Percentiles rank a stretch among this genome's conserved stretches.
These are phyloP conservation scores for Orientallactaga sibirica DNA, from an alignment of 2,797 vertebrate species.

Conservation along the genomic window DNA sequence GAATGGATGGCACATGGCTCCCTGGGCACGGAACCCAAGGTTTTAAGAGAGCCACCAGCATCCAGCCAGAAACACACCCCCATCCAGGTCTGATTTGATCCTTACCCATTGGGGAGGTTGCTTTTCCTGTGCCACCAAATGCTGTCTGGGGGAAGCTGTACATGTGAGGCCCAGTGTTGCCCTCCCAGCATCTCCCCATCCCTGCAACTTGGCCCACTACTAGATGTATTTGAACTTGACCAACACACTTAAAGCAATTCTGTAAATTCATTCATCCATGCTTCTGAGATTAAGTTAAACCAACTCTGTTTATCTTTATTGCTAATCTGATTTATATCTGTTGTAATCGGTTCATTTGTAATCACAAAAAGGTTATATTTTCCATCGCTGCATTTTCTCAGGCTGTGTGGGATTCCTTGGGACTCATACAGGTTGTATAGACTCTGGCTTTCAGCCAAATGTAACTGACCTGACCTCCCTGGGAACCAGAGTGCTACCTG, in stretches of 20 bases:
- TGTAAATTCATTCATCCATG: slow-evolving; percentile 76
- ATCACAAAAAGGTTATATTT: slow-evolving; percentile 75
- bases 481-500: not conserved
- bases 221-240: slow-evolving; percentile 28
- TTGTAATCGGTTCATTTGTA: slow-evolving; percentile 75
- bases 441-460: not conserved
- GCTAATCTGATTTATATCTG: slow-evolving; percentile 82
- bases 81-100: not conserved
- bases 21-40: not conserved
- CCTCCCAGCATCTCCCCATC: not conserved
- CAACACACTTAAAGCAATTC: slow-evolving; percentile 68
- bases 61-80: not conserved
- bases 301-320: slow-evolving; percentile 83
- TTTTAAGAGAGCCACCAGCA: not conserved
- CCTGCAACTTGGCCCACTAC: not conserved
- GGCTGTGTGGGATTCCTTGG: slow-evolving; percentile 69
- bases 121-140: not conserved
- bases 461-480: not conserved
- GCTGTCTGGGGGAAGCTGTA: not conserved
- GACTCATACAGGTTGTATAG: not conserved
- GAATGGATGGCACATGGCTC: not conserved
- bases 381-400: slow-evolving; percentile 75
- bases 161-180: not conserved
- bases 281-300: slow-evolving; percentile 74
- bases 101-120: not conserved